Base-by-base conservation (phyloP, 2,113 vertebrate genomes). In the Petrocephalus microphthalmus region DNA sequence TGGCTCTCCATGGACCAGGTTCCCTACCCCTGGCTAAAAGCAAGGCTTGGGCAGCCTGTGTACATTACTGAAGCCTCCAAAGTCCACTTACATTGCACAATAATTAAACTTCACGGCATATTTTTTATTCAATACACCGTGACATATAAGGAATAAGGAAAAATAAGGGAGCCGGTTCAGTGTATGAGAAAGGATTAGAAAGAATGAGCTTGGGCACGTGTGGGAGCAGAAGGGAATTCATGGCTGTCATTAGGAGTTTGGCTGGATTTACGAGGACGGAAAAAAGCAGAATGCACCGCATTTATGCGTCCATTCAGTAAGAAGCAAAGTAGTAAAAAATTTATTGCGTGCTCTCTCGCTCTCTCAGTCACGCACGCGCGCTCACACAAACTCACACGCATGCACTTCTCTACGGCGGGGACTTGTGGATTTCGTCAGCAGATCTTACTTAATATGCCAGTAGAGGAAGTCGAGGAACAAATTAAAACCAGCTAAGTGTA, bases 401-500 rank as follows among this genome's bases (percentile, higher is more conserved):
- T n/a, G 19, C 49, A 85, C 47, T 42, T 82, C 20, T 45, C 5
- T 6, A 3, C 19, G 22, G 42, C 7, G 8, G 47, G 81, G 51
- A 84, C 20, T 51, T 83, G 81, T 13, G 81, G 42, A 84, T 51
- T 84, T 84, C 47, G 8, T 20, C 82, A 29, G 45, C 82, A n/a
- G n/a, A 4, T n/a, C 13, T 42, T 78, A 37, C 6, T 5, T 6
- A 42, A 37, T 78, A 78, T 78, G 71, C 19, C 71, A 78, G 33
- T 13, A 78, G 60, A 29, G 33, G 71, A 78, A 42, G 71, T 19
- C 1, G 22, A 49, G 47, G 81, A 5, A n/a, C 45, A 49, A 83
- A 83, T 83, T 83, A 49, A 83, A 83, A 83, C 19, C 42, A n/a
- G 81, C 22, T 81, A 81, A 29, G n/a, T 67, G 60, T 67, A 67